These are phyloP conservation scores for crab-eating macaque (Macaca fascicularis) DNA, from an alignment of 2,113 vertebrate species.

Conservation along the genomic window T2T-MFA8v1.1 NC_088380.1:11303001-11303500, in stretches of 20 bases:
- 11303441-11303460: neutral
- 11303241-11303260: neutral
- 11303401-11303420: neutral
- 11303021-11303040: neutral
- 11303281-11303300: neutral
- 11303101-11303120: neutral
- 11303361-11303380: neutral
- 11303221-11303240: neutral
- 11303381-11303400: neutral
- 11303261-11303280: neutral
- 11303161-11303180: neutral
- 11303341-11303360: neutral
- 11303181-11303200: neutral
- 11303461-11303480: too few species aligned
- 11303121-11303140: neutral
- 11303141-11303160: too few species aligned
- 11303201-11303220: neutral
- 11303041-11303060: rapidly evolving
- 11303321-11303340: neutral
- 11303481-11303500: too few species aligned
- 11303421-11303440: too few species aligned
- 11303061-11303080: rapidly evolving
- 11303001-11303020: rapidly evolving
- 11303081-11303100: neutral
- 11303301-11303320: neutral